These are phyloP conservation scores for Caenorhabditis sp. DNA, from an alignment of 2,888 invertebrate genomes.

Conservation along the genomic window DNA sequence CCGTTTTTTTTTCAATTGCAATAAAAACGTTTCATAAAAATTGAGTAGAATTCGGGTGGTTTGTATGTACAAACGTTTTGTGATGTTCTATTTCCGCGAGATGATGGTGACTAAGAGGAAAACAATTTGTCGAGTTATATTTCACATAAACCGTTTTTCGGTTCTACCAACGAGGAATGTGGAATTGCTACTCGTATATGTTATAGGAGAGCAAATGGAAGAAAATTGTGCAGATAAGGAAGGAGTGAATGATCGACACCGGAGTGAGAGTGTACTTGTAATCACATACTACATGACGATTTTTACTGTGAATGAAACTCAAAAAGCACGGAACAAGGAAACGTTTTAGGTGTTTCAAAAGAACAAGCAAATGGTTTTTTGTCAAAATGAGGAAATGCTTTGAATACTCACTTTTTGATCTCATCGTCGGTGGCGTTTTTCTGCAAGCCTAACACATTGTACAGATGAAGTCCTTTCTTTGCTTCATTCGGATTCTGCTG, in stretches of 20 bases:
- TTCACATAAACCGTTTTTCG: too few species aligned
- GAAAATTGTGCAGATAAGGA: not conserved
- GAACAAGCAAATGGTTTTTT: too few species aligned
- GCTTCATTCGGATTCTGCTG: constrained; percentile 6
- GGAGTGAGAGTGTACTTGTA: not conserved
- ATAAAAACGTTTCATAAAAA: not conserved
- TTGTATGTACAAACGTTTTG: not conserved
- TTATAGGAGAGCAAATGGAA: not conserved
- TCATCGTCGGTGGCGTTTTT: constrained; percentile 82
- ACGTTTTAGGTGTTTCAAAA: too few species aligned
- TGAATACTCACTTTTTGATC: constrained; percentile 78
- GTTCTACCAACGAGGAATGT: too few species aligned
- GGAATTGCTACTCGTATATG: not conserved
- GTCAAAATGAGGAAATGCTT: not conserved
- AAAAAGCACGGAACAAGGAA: too few species aligned
- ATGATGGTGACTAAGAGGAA: not conserved
- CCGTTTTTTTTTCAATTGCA: not conserved
- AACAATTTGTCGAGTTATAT: not conserved
- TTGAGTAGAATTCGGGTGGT: not conserved
- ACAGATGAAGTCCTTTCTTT: constrained; percentile 74
- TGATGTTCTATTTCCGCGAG: too few species aligned
- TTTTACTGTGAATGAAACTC: too few species aligned
- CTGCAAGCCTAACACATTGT: constrained; percentile 77
- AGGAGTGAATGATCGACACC: not conserved
- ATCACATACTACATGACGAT: too few species aligned